Conservation (phyloP, 2,797 vertebrate genomes). For the Lutjanus argentimaculatus region DNA sequence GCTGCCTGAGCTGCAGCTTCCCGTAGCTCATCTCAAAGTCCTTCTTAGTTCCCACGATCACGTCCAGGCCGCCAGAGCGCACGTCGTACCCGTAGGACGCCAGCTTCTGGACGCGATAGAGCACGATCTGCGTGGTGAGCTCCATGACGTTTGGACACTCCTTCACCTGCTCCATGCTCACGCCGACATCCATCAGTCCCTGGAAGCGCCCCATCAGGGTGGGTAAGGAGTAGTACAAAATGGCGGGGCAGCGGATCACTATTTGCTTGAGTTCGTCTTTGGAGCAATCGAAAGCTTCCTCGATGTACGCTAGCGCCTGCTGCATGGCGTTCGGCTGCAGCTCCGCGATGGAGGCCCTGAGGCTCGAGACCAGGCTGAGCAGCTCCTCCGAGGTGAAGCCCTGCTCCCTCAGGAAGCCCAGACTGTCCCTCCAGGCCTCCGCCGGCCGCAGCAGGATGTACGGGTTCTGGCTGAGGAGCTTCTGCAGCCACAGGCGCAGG, state of each 20-base stretch:
- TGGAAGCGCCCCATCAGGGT: constrained; percentile 87
- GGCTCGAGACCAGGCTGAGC: constrained; percentile 89
- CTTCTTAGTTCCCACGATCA: constrained; percentile 91
- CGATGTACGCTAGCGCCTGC: constrained; percentile 85
- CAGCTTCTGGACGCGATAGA: constrained; percentile 91
- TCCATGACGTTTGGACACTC: constrained; percentile 90
- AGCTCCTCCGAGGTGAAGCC: constrained; percentile 88
- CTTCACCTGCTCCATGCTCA: constrained; percentile 88
- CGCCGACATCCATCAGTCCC: constrained; percentile 85
- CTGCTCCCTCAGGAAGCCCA: constrained; percentile 88
- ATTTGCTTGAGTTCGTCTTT: constrained; percentile 85
- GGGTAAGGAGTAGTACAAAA: constrained; percentile 88
- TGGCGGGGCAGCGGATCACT: constrained; percentile 88
- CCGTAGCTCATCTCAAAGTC: constrained; percentile 90
- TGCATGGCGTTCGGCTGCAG: constrained; percentile 85
- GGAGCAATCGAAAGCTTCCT: constrained; percentile 84
- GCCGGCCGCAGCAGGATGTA: constrained; percentile 89
- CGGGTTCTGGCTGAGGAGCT: constrained; percentile 92
- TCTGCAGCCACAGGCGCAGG: constrained; percentile 91
- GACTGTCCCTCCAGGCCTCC: constrained; percentile 83
- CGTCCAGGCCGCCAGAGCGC: constrained; percentile 84
- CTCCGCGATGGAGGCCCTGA: constrained; percentile 92
- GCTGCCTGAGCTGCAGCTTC: constrained; percentile 86
- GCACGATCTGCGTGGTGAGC: constrained; percentile 90
- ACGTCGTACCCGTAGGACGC: constrained; percentile 86